Evolutionary conservation across 2,888 invertebrate genomes (phyloP).

Genomic region (Podotricha telesiphe): DNA sequence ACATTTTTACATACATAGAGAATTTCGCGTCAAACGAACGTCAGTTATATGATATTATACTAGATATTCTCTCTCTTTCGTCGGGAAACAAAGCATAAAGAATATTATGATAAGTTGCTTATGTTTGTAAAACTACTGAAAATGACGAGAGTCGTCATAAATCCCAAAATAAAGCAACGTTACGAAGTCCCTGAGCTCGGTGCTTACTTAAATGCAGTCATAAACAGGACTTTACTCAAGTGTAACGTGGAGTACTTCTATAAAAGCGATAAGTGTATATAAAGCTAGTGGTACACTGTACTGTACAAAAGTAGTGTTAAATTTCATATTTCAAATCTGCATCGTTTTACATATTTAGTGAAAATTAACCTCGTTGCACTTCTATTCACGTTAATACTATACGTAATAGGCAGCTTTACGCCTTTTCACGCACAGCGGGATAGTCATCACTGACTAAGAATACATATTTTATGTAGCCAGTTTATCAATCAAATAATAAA

Average conservation of each 20-base stretch:
- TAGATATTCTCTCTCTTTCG: not conserved
- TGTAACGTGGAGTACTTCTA: slow-evolving; percentile 29
- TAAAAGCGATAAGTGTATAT: slow-evolving; percentile 24
- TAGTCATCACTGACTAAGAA: too few relatives aligned
- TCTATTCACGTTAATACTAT: too few relatives aligned
- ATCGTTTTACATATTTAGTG: too few relatives aligned
- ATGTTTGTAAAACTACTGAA: slow-evolving; percentile 25
- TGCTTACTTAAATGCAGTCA: slow-evolving; percentile 28
- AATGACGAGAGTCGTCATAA: slow-evolving; percentile 27
- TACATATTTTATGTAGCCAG: too few relatives aligned
- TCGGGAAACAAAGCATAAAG: not conserved
- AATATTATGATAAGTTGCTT: slow-evolving; percentile 14
- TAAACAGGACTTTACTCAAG: slow-evolving; percentile 36
- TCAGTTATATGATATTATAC: not conserved
- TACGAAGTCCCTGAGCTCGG: slow-evolving; percentile 29
- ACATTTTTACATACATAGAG: too few relatives aligned
- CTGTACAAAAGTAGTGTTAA: not conserved
- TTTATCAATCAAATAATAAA: too few relatives aligned
- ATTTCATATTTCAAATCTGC: too few relatives aligned
- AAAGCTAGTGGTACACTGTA: slow-evolving; percentile 11
- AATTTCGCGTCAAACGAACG: too few relatives aligned
- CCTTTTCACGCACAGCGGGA: too few relatives aligned
- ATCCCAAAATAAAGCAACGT: slow-evolving; percentile 27
- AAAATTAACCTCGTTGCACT: too few relatives aligned
- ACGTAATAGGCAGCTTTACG: too few relatives aligned